phyloP scores from a whole-genome alignment of 2,888 invertebrate species.

The Lithophane ornitopus region DNA sequence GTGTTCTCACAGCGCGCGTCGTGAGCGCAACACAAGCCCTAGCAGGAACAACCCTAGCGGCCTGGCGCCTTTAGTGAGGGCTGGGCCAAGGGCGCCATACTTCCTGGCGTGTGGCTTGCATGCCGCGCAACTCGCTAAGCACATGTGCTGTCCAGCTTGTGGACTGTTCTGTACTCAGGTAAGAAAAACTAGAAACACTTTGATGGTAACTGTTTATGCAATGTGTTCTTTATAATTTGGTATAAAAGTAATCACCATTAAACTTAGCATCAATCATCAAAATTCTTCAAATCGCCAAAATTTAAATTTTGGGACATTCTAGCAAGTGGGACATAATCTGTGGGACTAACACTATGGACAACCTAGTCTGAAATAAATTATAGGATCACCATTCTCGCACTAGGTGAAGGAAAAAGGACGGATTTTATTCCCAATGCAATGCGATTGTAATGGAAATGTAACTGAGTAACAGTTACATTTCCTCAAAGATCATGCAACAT shows the following conservation, averaged over 20 bases:
- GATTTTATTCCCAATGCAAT: neutral
- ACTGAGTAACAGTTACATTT: no score
- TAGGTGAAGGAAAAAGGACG: neutral
- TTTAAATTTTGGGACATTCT: neutral
- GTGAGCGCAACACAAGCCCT: slow-evolving; percentile 60
- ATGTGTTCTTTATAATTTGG: neutral
- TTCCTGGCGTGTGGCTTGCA: slow-evolving; percentile 95
- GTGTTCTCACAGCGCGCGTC: slow-evolving; percentile 93
- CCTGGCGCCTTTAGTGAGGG: slow-evolving; percentile 91
- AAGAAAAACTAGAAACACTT: slow-evolving; percentile 11
- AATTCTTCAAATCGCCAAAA: neutral
- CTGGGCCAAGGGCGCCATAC: slow-evolving; percentile 94
- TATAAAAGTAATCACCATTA: neutral
- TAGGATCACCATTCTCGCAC: neutral
- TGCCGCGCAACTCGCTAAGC: slow-evolving; percentile 93
- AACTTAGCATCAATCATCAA: neutral
- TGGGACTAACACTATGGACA: no score
- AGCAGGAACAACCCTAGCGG: slow-evolving; percentile 19
- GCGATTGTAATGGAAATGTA: neutral
- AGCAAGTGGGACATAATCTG: neutral
- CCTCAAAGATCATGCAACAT: neutral
- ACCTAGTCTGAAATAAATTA: no score
- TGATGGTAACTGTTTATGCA: neutral
- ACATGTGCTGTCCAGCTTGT: slow-evolving; percentile 97
- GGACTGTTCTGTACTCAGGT: slow-evolving; percentile 97